phyloP scores from a whole-genome alignment of 2,888 invertebrate genomes.

The Bugulina stolonifera region DNA sequence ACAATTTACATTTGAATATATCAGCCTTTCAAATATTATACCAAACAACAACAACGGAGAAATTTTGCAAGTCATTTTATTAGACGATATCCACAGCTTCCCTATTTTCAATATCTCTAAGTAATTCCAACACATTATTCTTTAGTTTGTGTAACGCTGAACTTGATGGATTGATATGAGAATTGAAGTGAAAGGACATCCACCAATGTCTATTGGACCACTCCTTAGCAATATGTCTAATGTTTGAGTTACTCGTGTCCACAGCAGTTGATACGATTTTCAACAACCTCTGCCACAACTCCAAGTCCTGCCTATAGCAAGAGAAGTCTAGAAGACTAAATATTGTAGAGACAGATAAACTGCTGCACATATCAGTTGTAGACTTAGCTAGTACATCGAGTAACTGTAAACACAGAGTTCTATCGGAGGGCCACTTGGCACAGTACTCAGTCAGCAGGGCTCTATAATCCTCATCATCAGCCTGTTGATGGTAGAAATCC shows the following conservation, averaged over 20 bases:
- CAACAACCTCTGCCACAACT: background rate
- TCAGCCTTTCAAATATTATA: too few relatives aligned
- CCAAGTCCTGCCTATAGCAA: background rate
- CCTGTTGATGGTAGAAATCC: background rate
- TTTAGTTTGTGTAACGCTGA: background rate
- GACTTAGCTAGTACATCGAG: background rate
- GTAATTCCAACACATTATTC: background rate
- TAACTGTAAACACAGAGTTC: background rate
- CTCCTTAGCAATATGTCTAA: background rate
- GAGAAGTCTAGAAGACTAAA: slow-evolving; percentile 8
- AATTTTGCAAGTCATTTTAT: too few relatives aligned
- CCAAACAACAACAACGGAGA: too few relatives aligned
- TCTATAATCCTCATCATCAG: background rate
- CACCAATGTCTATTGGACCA: background rate
- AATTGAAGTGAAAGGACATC: slow-evolving; percentile 12
- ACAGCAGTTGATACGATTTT: background rate
- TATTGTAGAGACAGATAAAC: background rate
- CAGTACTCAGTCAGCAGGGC: background rate
- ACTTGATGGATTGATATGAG: background rate
- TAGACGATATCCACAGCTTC: too few relatives aligned
- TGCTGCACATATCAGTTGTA: background rate
- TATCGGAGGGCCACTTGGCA: slow-evolving; percentile 5
- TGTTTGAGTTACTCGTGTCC: too few relatives aligned
- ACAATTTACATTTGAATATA: too few relatives aligned
- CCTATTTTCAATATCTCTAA: background rate